A percentile compares a stretch with the other conserved stretches of the same genome.
Conservation (phyloP, 2,113 vertebrate species). For the Rutilus rutilus region DNA sequence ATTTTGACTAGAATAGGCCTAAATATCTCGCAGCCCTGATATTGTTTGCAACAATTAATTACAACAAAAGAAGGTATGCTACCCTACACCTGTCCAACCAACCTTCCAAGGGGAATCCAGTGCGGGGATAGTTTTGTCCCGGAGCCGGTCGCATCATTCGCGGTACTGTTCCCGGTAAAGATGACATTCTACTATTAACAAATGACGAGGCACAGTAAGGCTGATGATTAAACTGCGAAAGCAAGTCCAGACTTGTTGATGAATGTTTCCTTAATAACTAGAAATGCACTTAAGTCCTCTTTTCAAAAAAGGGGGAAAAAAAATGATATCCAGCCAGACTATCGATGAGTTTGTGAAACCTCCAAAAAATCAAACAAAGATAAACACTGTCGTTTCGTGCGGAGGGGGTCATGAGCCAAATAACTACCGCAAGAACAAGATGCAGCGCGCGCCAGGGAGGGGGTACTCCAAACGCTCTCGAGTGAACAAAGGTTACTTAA, state of each 20-base stretch:
- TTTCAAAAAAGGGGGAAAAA: conserved; percentile 21
- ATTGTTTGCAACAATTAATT: neutral
- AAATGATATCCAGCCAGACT: conserved; percentile 45
- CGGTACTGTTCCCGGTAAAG: conserved; percentile 86
- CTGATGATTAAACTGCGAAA: conserved; percentile 47
- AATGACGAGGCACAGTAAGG: conserved; percentile 42
- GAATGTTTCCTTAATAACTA: conserved; percentile 25
- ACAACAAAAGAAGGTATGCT: neutral
- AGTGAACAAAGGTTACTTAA: conserved; percentile 63
- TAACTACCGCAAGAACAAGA: conserved; percentile 47
- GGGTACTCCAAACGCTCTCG: conserved; percentile 59
- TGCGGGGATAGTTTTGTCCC: conserved; percentile 92
- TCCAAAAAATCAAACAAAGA: conserved; percentile 34
- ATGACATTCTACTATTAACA: conserved; percentile 68
- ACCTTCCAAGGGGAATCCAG: conserved; percentile 96
- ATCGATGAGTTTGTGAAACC: conserved; percentile 35
- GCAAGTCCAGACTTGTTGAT: conserved; percentile 57
- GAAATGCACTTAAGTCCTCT: conserved; percentile 8
- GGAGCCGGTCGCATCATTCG: conserved; percentile 93
- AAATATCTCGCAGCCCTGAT: neutral
- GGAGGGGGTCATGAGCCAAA: conserved; percentile 47
- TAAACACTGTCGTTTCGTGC: conserved; percentile 29
- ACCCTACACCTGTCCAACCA: conserved; percentile 61
- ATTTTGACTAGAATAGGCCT: neutral
- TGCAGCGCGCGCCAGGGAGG: conserved; percentile 47